Conservation (phyloP, 2,113 vertebrate species). For the Hipposideros armiger region DNA sequence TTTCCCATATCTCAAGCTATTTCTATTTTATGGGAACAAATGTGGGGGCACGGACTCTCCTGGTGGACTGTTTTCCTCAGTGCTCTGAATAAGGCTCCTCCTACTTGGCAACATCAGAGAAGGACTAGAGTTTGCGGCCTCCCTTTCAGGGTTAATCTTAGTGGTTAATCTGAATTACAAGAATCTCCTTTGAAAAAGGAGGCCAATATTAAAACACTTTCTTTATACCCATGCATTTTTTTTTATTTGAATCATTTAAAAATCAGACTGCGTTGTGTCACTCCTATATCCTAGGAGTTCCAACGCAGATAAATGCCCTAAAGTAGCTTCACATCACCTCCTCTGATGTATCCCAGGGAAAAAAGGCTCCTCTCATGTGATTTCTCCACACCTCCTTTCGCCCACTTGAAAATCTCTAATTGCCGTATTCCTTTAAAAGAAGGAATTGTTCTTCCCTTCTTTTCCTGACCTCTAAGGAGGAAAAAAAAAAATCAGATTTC, state of each 20-base stretch:
- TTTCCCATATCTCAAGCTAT: neutral
- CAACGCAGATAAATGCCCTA: neutral
- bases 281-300: neutral
- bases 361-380: neutral
- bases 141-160: neutral
- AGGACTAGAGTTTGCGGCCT: neutral
- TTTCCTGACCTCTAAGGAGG: neutral
- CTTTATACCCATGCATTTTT: neutral
- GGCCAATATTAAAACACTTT: neutral
- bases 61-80: neutral
- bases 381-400: neutral
- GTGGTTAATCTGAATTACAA: neutral
- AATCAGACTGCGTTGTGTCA: neutral
- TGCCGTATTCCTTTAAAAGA: neutral
- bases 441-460: neutral
- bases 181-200: constrained; percentile 4
- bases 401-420: neutral
- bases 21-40: neutral
- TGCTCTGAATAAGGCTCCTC: neutral
- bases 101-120: neutral
- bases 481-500: neutral
- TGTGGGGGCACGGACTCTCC: neutral
- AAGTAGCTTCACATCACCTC: neutral
- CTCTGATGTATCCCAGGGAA: neutral
- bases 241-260: neutral